These are phyloP conservation scores for Perca flavescens DNA, from an alignment of 2,113 vertebrate genomes.

Conservation along the genomic window DNA sequence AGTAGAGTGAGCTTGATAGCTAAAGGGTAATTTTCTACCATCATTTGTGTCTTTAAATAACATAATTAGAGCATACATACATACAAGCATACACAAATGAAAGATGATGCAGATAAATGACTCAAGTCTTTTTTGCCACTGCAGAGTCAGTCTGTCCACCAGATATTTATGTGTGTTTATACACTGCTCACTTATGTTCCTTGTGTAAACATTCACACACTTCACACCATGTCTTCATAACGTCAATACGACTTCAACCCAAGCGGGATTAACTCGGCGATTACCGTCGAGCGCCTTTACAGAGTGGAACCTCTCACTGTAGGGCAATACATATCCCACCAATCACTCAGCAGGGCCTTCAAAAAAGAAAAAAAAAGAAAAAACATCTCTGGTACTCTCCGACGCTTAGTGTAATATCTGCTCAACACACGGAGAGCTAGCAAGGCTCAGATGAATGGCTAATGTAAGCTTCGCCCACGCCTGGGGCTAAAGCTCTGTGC, in stretches of 20 bases:
- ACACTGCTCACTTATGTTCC: conserved; percentile 25
- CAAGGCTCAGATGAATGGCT: conserved; percentile 62
- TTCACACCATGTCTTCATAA: conserved; percentile 67
- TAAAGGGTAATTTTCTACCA: background rate
- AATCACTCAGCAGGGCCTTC: conserved; percentile 67
- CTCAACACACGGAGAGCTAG: conserved; percentile 47
- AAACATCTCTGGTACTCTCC: conserved; percentile 37
- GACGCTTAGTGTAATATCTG: conserved; percentile 56
- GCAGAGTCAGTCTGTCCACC: conserved; percentile 28
- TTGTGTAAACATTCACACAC: conserved; percentile 67
- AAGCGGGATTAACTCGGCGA: conserved; percentile 72
- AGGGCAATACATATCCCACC: conserved; percentile 68
- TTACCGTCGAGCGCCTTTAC: conserved; percentile 61
- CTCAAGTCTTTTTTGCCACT: conserved; percentile 16
- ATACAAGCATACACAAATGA: background rate
- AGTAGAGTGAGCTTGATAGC: background rate
- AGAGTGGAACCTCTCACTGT: conserved; percentile 70
- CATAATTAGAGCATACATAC: background rate
- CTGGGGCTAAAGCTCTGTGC: conserved; percentile 56
- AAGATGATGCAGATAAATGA: conserved; percentile 35
- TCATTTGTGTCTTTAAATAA: background rate
- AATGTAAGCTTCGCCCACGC: conserved; percentile 60
- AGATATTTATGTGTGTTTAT: conserved; percentile 27
- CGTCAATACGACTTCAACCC: conserved; percentile 70
- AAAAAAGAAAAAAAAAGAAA: conserved; percentile 7